Evolutionary conservation across 2,113 vertebrate genomes (phyloP).

Genomic region (Phalacrocorax carbo): DNA sequence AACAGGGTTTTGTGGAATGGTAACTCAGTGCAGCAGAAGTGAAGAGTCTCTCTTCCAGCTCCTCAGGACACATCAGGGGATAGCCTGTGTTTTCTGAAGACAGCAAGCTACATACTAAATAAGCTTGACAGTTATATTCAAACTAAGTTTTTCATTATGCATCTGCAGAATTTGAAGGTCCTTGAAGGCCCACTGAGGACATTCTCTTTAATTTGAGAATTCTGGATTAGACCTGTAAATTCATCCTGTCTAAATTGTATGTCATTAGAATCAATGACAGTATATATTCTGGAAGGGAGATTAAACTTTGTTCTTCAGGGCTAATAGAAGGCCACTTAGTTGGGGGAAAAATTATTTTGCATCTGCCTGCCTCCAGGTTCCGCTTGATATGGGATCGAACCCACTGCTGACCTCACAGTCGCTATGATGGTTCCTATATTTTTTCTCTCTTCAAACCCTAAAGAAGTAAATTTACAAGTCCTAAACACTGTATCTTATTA

Average conservation of each 20-base stretch:
- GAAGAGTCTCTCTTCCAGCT: background rate
- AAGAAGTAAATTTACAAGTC: background rate
- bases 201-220: background rate
- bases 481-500: background rate
- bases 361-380: background rate
- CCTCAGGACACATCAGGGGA: too few relatives aligned
- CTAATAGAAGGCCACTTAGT: background rate
- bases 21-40: background rate
- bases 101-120: fast-evolving
- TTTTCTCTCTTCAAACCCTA: background rate
- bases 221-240: background rate
- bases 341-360: background rate
- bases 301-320: background rate
- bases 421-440: fast-evolving
- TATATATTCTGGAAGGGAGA: background rate
- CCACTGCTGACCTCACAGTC: background rate
- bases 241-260: background rate
- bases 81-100: background rate
- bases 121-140: background rate
- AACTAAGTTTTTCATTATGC: background rate
- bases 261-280: background rate
- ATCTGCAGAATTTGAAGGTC: background rate
- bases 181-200: background rate
- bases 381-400: background rate
- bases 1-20: background rate